Evolutionary conservation across 2,113 vertebrate genomes (phyloP).

Genomic region (Grammomys surdaster): DNA sequence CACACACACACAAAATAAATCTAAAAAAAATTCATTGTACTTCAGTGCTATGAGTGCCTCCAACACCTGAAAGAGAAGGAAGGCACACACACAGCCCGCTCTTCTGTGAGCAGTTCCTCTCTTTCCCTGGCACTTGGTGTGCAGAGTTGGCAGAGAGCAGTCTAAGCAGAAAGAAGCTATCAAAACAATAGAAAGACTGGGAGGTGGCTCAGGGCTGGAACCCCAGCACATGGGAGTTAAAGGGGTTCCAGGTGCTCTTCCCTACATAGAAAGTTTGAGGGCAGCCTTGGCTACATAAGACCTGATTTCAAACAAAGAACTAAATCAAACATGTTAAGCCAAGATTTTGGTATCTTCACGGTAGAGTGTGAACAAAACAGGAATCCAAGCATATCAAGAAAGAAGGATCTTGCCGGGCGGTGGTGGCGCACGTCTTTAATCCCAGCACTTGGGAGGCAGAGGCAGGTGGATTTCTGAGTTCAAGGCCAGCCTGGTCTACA

Average conservation of each 20-base stretch:
- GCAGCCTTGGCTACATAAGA: neutral
- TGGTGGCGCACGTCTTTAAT: no score
- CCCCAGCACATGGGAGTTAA: no score
- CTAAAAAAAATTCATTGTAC: constrained; percentile 19
- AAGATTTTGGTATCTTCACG: neutral
- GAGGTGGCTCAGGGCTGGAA: neutral
- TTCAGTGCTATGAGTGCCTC: neutral
- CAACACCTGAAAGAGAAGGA: neutral
- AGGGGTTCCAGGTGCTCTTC: neutral
- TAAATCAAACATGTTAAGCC: neutral
- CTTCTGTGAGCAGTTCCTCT: neutral
- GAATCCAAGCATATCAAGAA: neutral
- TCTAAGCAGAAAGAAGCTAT: neutral
- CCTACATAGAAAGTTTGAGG: neutral
- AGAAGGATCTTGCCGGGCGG: no score
- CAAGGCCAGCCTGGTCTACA: no score
- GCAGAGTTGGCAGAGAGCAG: neutral
- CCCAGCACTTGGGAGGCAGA: no score
- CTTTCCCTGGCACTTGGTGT: neutral
- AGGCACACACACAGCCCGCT: neutral
- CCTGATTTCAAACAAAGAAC: neutral
- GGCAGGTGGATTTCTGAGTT: no score
- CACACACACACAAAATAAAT: neutral
- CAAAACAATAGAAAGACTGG: neutral
- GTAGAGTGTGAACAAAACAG: neutral